These are phyloP conservation scores for Leptinotarsa tumamoca DNA, from an alignment of 2,888 invertebrate species.

Conservation along the genomic window DNA sequence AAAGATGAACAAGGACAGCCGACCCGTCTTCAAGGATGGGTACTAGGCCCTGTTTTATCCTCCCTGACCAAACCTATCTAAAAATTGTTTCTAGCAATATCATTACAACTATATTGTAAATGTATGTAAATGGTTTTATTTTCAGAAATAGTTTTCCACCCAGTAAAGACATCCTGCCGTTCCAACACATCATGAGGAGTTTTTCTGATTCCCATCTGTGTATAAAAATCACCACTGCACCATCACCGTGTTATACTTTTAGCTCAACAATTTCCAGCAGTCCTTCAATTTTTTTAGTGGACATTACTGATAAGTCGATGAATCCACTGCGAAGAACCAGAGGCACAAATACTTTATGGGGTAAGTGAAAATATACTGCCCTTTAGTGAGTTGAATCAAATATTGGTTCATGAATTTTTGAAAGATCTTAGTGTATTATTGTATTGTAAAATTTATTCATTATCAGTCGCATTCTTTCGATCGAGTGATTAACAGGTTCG, in stretches of 20 bases:
- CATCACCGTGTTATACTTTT: conserved; percentile 71
- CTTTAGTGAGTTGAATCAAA: neutral
- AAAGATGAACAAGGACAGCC: too few species aligned
- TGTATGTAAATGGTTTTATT: conserved; percentile 22
- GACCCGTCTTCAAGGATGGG: too few species aligned
- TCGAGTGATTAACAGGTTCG: too few species aligned
- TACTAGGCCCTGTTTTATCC: neutral
- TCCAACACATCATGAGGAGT: conserved; percentile 80
- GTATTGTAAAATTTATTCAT: too few species aligned
- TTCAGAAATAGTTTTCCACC: conserved; percentile 79
- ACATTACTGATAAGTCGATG: conserved; percentile 71
- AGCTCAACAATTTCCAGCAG: conserved; percentile 73
- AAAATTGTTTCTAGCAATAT: too few species aligned
- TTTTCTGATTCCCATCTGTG: conserved; percentile 82
- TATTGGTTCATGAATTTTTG: too few species aligned
- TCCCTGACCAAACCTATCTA: neutral
- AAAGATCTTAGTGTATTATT: too few species aligned
- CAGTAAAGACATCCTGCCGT: conserved; percentile 76
- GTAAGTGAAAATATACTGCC: conserved; percentile 52
- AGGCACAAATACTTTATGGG: conserved; percentile 66
- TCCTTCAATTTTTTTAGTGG: conserved; percentile 72
- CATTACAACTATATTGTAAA: too few species aligned
- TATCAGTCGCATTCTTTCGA: too few species aligned
- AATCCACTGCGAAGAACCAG: conserved; percentile 72
- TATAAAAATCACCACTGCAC: conserved; percentile 75